A percentile compares a stretch with the other conserved stretches of the same genome.
These are phyloP conservation scores for Drosophila subpulchrella DNA, from an alignment of 1,140 invertebrate genomes.

Conservation along the genomic window DNA sequence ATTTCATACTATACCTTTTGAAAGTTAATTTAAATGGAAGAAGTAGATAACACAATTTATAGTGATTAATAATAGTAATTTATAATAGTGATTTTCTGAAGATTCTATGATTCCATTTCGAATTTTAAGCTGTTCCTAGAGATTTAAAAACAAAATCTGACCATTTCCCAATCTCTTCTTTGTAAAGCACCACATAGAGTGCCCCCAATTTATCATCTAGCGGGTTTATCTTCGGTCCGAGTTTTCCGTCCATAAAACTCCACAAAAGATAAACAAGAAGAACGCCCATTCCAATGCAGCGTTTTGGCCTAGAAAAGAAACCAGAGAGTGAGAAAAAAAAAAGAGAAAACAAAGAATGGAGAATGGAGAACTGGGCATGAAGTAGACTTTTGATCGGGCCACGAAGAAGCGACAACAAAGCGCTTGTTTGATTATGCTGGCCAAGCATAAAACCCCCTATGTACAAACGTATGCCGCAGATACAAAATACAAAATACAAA, in stretches of 20 bases:
- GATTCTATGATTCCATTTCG: neutral
- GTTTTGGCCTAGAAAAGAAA: slow-evolving; percentile 51
- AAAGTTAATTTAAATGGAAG: too few relatives aligned
- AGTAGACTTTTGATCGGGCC: slow-evolving; percentile 39
- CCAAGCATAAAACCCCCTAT: slow-evolving; percentile 39
- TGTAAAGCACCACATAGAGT: neutral
- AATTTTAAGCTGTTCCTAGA: neutral
- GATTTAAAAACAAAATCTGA: neutral
- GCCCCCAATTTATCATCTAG: slow-evolving; percentile 9
- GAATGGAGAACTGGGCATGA: slow-evolving; percentile 23
- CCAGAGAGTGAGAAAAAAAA: neutral
- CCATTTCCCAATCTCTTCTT: neutral
- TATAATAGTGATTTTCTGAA: neutral
- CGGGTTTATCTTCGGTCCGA: slow-evolving; percentile 21
- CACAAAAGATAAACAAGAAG: slow-evolving; percentile 43
- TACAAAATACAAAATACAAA: slow-evolving; percentile 20
- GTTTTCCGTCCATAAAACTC: slow-evolving; percentile 20
- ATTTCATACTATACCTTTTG: too few relatives aligned
- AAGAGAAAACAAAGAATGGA: slow-evolving; percentile 23
- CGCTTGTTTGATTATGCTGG: slow-evolving; percentile 45
- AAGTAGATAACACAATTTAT: too few relatives aligned
- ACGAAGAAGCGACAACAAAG: slow-evolving; percentile 32
- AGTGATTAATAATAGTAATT: too few relatives aligned
- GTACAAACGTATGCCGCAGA: slow-evolving; percentile 21
- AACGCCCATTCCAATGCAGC: slow-evolving; percentile 41